Conservation (phyloP, 2,113 vertebrate species). For the Tinamus guttatus region DNA sequence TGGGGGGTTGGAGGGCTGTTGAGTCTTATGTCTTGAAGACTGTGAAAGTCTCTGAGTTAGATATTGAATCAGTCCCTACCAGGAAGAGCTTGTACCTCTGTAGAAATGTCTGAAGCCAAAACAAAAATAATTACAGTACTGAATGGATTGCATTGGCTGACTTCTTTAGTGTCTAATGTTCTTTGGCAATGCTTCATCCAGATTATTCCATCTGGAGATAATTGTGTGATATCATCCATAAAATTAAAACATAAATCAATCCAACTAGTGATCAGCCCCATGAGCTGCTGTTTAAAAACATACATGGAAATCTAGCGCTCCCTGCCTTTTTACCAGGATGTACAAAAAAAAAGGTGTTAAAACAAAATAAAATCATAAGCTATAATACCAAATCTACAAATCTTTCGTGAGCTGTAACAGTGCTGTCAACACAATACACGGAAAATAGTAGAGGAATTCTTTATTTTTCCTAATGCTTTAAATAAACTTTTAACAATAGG, state of each 20-base stretch:
- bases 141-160: constrained; percentile 71
- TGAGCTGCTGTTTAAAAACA: constrained; percentile 63
- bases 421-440: not conserved
- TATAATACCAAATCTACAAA: not conserved
- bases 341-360: not conserved
- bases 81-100: constrained; percentile 30
- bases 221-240: constrained; percentile 85
- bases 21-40: not conserved
- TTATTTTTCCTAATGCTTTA: not conserved
- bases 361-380: constrained; percentile 13
- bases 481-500: not conserved
- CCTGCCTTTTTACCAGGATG: constrained; percentile 22
- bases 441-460: not conserved
- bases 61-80: not conserved
- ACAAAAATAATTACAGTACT: constrained; percentile 78
- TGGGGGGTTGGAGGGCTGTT: not conserved
- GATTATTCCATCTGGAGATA: constrained; percentile 85
- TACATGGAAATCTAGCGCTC: constrained; percentile 15
- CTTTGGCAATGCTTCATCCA: constrained; percentile 76
- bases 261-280: constrained; percentile 64
- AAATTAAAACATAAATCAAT: constrained; percentile 84
- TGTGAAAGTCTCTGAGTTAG: not conserved
- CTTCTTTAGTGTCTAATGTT: constrained; percentile 73
- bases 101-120: constrained; percentile 73
- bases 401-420: not conserved